Percentiles rank a stretch among this genome's conserved stretches.
Evolutionary conservation across 2,888 invertebrate species (phyloP).

Genomic region (Acanthopleura granulata): DNA sequence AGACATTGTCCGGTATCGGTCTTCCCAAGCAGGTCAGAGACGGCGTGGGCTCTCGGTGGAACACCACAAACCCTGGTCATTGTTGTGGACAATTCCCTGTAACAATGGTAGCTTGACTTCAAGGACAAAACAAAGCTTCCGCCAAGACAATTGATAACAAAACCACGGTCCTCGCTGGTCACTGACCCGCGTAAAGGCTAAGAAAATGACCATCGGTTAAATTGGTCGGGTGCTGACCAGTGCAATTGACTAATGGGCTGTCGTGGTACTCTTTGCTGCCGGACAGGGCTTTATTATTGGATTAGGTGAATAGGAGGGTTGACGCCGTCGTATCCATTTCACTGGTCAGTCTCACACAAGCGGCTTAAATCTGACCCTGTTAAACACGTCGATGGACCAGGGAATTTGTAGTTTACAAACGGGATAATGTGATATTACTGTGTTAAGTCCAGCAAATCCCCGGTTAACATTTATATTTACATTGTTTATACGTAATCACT

Average conservation of each 20-base stretch:
- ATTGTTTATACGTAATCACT: too few relatives aligned
- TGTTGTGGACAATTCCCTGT: not conserved
- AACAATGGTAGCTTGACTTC: not conserved
- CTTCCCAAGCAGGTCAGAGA: not conserved
- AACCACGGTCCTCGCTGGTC: not conserved
- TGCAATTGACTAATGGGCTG: slow-evolving; percentile 9
- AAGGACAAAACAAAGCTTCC: slow-evolving; percentile 6
- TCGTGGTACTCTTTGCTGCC: not conserved
- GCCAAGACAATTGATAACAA: slow-evolving; percentile 11
- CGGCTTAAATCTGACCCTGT: not conserved
- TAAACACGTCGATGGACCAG: not conserved
- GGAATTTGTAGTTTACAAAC: not conserved
- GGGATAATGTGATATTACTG: not conserved
- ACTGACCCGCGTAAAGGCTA: not conserved
- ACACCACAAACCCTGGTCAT: not conserved
- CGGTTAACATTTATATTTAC: too few relatives aligned
- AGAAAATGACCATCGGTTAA: slow-evolving; percentile 6
- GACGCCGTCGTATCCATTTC: not conserved
- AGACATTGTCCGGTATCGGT: not conserved
- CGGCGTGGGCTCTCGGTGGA: not conserved
- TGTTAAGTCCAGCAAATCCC: too few relatives aligned
- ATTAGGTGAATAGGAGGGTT: not conserved
- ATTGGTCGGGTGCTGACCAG: not conserved
- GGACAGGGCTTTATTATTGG: not conserved
- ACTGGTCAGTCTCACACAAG: not conserved